These are phyloP conservation scores for Megalopta genalis DNA, from an alignment of 1,140 invertebrate genomes.

Conservation along the genomic window DNA sequence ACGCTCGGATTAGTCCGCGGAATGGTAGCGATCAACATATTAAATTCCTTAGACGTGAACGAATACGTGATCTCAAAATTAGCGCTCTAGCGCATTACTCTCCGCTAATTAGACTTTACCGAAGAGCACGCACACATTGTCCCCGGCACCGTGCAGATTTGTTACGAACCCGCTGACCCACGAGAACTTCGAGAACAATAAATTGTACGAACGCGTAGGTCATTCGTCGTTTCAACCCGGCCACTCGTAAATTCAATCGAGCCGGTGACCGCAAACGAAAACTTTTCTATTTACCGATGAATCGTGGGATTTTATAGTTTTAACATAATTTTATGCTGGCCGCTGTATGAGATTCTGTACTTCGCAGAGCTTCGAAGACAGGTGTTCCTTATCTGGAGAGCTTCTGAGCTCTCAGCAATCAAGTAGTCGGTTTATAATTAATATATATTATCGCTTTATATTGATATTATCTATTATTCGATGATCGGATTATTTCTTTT, in stretches of 20 bases:
- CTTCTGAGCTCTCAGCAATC: no score
- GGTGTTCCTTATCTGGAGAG: no score
- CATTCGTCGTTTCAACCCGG: neutral
- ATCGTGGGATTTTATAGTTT: constrained; percentile 29
- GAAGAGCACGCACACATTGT: neutral
- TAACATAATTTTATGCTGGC: neutral
- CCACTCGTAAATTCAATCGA: neutral
- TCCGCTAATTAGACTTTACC: neutral
- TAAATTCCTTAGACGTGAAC: neutral
- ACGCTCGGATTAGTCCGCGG: neutral
- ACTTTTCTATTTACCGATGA: constrained; percentile 15
- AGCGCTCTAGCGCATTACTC: neutral
- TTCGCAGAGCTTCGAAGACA: no score
- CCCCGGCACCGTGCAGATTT: neutral
- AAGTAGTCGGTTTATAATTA: no score
- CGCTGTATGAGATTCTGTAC: constrained; percentile 21
- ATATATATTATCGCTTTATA: no score
- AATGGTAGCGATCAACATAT: neutral
- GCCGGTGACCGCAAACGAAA: constrained; percentile 23
- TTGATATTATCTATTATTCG: no score
- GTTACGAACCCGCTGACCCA: neutral
- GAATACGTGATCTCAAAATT: neutral
- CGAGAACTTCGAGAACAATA: neutral
- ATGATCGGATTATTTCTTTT: no score
- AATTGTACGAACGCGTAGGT: neutral